Base-by-base conservation (phyloP, 2,113 vertebrate species). In the Anhinga anhinga region DNA sequence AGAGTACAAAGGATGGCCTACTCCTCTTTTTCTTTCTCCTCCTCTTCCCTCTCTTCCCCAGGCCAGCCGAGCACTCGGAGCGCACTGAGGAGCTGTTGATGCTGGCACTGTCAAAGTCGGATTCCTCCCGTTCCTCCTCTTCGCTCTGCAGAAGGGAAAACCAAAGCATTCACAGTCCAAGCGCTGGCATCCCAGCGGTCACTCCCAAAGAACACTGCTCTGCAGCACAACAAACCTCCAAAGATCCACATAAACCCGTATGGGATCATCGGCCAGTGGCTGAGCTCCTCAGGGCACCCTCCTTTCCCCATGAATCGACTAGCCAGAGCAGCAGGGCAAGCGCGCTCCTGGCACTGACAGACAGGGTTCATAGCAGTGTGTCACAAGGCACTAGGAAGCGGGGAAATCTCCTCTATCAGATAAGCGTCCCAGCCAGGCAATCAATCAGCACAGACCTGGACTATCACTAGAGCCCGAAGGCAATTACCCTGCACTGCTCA, bases 41-140 rank as follows among this genome's bases (percentile, higher is more conserved):
- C 96, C 98, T 98, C 90, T 99, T 99, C 49, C 98, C 98, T 97
- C 98, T 99, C 97, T 99, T 99, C 95, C 99, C 99, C 96, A 98
- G 96, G 47, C 98, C 98, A 13, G 98, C 98, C 0, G 98, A 99
- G 95, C 98, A 98, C 91, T 99, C 99, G 0, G 99, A 99, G 91
- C 98, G 99, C 97, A 99, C 89, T 1, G 99, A 99, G 96, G 98
- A 98, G 97, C 99, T 99, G 98, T 99, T 99, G 98, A 99, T 98
- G 98, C 99, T 99, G 98, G 99, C 98, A 1, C 98, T 99, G 98
- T 99, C 99, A 5, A 99, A 98, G 97, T 99, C 99, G 0, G 99
- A 99, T 95, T 99, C 99, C 76, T 99, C 99, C 70, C 98, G 98
- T 66, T 99, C 99, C 49, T 99, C 99, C 72, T 99, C 99, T 97